These are phyloP conservation scores for Seriola rivoliana DNA, from an alignment of 2,113 vertebrate species.

Conservation along the genomic window DNA sequence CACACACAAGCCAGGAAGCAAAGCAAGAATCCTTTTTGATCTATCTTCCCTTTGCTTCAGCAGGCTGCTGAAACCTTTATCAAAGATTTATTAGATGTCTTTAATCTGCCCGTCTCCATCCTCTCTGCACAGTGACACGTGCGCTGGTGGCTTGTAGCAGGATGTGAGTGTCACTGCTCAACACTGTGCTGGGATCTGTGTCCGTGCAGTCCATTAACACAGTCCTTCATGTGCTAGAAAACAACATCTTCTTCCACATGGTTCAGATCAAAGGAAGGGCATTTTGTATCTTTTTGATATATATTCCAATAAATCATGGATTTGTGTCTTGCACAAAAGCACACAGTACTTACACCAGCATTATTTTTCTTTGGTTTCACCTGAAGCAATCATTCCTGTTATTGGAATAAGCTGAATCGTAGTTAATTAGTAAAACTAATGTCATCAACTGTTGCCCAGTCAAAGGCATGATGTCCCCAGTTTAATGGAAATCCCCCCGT, in stretches of 20 bases:
- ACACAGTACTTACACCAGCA: neutral
- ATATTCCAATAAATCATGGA: neutral
- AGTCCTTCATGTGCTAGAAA: neutral
- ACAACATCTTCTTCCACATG: too few species aligned
- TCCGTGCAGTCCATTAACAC: neutral
- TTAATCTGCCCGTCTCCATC: neutral
- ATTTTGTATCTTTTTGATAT: neutral
- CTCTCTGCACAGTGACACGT: neutral
- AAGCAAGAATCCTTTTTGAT: neutral
- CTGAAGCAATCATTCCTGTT: too few species aligned
- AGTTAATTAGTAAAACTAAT: too few species aligned
- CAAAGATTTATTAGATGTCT: conserved; percentile 15
- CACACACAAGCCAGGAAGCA: neutral
- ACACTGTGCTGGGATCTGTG: neutral
- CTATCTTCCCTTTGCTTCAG: conserved; percentile 1
- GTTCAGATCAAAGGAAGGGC: neutral
- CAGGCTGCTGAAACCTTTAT: conserved; percentile 9
- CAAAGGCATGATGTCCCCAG: too few species aligned
- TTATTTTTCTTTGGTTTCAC: too few species aligned
- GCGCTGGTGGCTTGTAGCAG: neutral
- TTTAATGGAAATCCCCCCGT: too few species aligned
- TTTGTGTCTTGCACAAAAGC: neutral
- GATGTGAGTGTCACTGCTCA: neutral
- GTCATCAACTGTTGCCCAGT: too few species aligned
- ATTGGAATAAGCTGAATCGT: neutral